Evolutionary conservation across 2,888 invertebrate genomes (phyloP).

Genomic region (Timema cristinae): DNA sequence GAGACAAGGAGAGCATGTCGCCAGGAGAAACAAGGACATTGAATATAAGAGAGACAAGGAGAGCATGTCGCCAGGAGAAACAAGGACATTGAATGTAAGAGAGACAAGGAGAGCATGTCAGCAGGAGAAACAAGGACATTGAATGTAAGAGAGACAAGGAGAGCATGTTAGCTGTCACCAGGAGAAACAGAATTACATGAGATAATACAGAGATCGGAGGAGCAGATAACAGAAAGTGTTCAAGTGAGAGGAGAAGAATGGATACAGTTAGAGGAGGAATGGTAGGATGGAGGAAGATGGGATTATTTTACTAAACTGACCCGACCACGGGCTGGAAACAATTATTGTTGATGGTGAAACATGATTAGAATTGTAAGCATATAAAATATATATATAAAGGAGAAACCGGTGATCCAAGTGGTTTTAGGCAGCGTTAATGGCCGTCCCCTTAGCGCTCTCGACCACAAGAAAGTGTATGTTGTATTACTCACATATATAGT

Average conservation of each 20-base stretch:
- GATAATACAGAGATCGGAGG: too few species aligned
- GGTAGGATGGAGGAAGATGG: too few species aligned
- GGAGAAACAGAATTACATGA: too few species aligned
- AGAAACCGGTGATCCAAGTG: not conserved
- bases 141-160: too few species aligned
- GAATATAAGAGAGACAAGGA: too few species aligned
- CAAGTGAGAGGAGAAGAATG: not conserved
- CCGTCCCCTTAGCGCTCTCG: too few species aligned
- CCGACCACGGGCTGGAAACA: too few species aligned
- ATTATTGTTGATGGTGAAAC: not conserved
- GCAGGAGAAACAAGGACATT: too few species aligned
- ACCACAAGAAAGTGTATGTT: not conserved
- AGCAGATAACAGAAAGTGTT: too few species aligned
- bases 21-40: not conserved
- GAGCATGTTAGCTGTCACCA: too few species aligned
- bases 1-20: not conserved
- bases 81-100: not conserved
- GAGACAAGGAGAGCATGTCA: too few species aligned
- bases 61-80: not conserved
- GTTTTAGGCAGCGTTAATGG: not conserved
- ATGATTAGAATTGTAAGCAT: not conserved
- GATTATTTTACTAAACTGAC: too few species aligned
- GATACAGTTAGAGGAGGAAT: not conserved
- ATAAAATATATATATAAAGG: slow-evolving; percentile 1
- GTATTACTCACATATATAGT: slow-evolving; percentile 25